These are phyloP conservation scores for Ferdinandea cuprea DNA, from an alignment of 2,888 invertebrate genomes.

Conservation along the genomic window DNA sequence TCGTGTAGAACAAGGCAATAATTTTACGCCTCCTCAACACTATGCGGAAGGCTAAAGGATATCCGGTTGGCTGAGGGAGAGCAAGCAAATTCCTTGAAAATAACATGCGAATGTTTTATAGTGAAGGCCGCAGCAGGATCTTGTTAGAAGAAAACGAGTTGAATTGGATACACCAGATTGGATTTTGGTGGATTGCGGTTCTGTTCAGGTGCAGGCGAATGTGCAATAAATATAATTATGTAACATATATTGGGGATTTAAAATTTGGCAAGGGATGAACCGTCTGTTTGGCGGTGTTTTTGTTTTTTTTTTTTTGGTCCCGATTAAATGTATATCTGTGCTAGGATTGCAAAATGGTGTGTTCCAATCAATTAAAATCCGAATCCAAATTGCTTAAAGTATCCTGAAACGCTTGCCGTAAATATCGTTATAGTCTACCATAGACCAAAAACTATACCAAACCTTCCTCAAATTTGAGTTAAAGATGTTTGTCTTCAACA, in stretches of 20 bases:
- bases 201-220: constrained; percentile 50
- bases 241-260: constrained; percentile 30
- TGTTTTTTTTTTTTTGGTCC: background rate
- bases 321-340: background rate
- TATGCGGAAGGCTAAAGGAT: constrained; percentile 4
- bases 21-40: constrained; percentile 62
- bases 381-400: too few species aligned
- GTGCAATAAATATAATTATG: constrained; percentile 56
- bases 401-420: too few species aligned
- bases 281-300: background rate
- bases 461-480: too few species aligned
- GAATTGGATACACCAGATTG: constrained; percentile 44
- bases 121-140: constrained; percentile 16
- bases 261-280: constrained; percentile 35
- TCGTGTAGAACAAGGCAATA: constrained; percentile 66
- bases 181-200: constrained; percentile 58
- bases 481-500: too few species aligned
- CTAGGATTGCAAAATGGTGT: background rate
- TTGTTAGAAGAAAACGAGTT: constrained; percentile 44
- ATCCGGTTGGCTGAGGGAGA: constrained; percentile 10
- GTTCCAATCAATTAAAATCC: too few species aligned
- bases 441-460: too few species aligned
- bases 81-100: constrained; percentile 46
- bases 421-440: too few species aligned
- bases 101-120: constrained; percentile 54